phyloP scores from a whole-genome alignment of 2,888 invertebrate genomes.

The Gastracanthus pulcherrimus region DNA sequence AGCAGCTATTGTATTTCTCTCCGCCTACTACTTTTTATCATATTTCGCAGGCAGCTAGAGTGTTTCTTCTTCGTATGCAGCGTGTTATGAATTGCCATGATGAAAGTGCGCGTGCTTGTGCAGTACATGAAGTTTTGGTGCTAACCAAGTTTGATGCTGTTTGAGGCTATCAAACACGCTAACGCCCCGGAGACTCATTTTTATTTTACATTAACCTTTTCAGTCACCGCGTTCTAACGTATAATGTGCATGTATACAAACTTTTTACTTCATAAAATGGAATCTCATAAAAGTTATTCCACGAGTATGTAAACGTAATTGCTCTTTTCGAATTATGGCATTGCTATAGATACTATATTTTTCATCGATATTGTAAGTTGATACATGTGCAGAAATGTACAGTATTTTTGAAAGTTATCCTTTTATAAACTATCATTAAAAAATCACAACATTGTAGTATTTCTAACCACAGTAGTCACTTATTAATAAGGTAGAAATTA shows the following conservation, averaged over 20 bases:
- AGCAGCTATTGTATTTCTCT: neutral
- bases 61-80: neutral
- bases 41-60: neutral
- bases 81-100: conserved; percentile 24
- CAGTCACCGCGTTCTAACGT: neutral
- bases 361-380: too few species aligned
- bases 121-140: conserved; percentile 32
- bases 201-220: conserved; percentile 16
- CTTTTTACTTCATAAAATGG: conserved; percentile 8
- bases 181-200: conserved; percentile 3
- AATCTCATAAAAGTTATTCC: conserved; percentile 17
- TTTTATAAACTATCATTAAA: too few species aligned
- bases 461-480: too few species aligned
- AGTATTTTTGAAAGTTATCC: too few species aligned
- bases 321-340: neutral
- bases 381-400: too few species aligned
- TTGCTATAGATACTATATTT: too few species aligned
- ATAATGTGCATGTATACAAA: neutral
- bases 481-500: too few species aligned
- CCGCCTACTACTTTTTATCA: conserved; percentile 8
- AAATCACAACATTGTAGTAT: too few species aligned
- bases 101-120: conserved; percentile 11
- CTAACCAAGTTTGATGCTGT: conserved; percentile 33
- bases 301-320: neutral
- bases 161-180: conserved; percentile 15